Percentiles rank a stretch among this genome's conserved stretches.
These are phyloP conservation scores for Drosophila tristis DNA, from an alignment of 1,140 invertebrate species.

Conservation along the genomic window DNA sequence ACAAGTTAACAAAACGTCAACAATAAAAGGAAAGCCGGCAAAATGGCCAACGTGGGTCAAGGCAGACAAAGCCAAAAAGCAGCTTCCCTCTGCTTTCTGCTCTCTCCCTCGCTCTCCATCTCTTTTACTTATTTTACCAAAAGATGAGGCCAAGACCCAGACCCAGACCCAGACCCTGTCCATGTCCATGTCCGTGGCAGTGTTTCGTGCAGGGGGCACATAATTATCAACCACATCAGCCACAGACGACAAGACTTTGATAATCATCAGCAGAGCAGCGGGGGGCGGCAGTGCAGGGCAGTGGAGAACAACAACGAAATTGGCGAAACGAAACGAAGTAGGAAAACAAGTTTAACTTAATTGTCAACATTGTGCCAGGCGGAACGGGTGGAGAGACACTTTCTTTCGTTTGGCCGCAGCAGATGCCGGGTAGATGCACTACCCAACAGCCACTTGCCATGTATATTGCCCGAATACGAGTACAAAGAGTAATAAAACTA, in stretches of 20 bases:
- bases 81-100: not conserved
- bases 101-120: not conserved
- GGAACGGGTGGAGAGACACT: too few species aligned
- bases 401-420: too few species aligned
- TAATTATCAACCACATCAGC: conserved; percentile 80
- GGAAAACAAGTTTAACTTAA: conserved; percentile 81
- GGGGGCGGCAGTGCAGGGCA: not conserved
- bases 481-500: too few species aligned
- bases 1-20: conserved; percentile 80
- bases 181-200: conserved; percentile 7
- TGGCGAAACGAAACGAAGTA: conserved; percentile 73
- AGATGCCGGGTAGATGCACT: too few species aligned
- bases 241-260: conserved; percentile 72
- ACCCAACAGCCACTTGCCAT: too few species aligned
- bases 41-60: conserved; percentile 57
- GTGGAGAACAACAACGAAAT: conserved; percentile 31
- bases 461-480: too few species aligned
- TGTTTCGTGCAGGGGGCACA: conserved; percentile 64
- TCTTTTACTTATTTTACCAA: not conserved
- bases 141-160: conserved; percentile 10
- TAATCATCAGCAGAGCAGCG: conserved; percentile 55
- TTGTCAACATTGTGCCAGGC: conserved; percentile 74
- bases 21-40: conserved; percentile 55
- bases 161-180: conserved; percentile 10
- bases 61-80: conserved; percentile 50